phyloP scores from a whole-genome alignment of 2,113 vertebrate species.

The Sterrhoptilus dennistouni region DNA sequence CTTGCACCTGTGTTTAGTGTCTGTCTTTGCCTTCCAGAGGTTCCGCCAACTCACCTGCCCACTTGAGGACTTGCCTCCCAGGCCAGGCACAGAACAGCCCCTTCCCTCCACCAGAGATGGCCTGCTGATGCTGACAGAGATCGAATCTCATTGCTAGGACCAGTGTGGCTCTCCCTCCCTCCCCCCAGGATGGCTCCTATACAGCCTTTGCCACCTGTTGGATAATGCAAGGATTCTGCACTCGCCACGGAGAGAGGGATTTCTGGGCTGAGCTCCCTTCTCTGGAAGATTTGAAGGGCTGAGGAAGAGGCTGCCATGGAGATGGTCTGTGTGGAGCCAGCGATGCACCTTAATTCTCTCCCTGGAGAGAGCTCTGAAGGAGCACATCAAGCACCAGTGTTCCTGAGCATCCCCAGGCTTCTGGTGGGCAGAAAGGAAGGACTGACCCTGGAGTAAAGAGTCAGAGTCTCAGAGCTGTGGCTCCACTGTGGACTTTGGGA shows the following conservation, averaged over 20 bases:
- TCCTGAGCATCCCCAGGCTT: not conserved
- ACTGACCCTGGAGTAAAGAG: not conserved
- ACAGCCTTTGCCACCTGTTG: not conserved
- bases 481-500: not conserved
- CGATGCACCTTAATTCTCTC: slow-evolving; percentile 22
- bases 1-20: not conserved
- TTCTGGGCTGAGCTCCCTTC: not conserved
- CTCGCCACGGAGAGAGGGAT: not conserved
- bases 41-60: slow-evolving; percentile 74
- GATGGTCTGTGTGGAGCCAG: not conserved
- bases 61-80: slow-evolving; percentile 71
- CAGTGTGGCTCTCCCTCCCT: not conserved
- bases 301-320: not conserved
- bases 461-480: not conserved
- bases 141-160: slow-evolving; percentile 72
- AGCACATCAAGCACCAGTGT: not conserved
- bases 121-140: slow-evolving; percentile 63
- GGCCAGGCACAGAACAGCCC: not conserved
- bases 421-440: slow-evolving; percentile 2
- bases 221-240: not conserved
- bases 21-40: slow-evolving; percentile 67
- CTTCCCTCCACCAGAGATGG: slow-evolving; percentile 26
- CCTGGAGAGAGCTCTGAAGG: not conserved
- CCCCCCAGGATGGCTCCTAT: not conserved
- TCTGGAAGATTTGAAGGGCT: not conserved